Evolutionary conservation across 2,113 vertebrate species (phyloP), one percentile per base, ranked within the genome.

Genomic region (Syrrhaptes paradoxus): DNA sequence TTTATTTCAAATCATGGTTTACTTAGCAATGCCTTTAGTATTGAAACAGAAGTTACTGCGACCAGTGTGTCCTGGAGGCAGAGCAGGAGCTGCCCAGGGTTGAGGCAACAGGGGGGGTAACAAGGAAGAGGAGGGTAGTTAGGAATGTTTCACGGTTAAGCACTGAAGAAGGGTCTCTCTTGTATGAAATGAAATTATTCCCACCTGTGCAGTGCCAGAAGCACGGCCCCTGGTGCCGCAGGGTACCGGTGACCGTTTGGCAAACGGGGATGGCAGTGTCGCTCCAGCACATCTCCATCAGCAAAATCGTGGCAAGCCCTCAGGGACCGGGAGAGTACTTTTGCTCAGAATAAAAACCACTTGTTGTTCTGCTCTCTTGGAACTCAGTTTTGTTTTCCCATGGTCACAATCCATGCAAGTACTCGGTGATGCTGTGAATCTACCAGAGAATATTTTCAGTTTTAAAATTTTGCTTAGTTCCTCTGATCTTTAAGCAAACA

Each of bases 61-160:
- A 14, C 25, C 72, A 20, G 2, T 0, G 0, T 1, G 5, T 16
- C 67, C 68, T 11, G 14, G 12, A 13, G 24, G 10, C 14, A 9
- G 41, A 32, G 34, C 10, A 9, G 62, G 26, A 66, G 20, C 31
- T 52, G 25, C 18, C 75, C 13, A 36, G 7, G 12, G 22, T 7
- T 6, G 32, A 12, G 21, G 55, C 32, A 16, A 9, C 5, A 24
- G 48, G 15, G 16, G 16, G 24, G 10, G 5, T 13, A 7, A 20
- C 13, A 6, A 21, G 49, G 72, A 49, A 16, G 5, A 63, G 28
- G 31, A 61, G 5, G 36, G 0, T 7, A 17, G 17, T 36, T 4
- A 21, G 36, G 34, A 61, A 48, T 57, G 34, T 62, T 67, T 80
- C 5, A 3, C 13, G 7, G 10, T 8, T 38, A 9, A 24, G 8